Evolutionary conservation across 2,888 invertebrate genomes (phyloP), one percentile per base, ranked within the genome.

Genomic region (Xanthorhoe designata): DNA sequence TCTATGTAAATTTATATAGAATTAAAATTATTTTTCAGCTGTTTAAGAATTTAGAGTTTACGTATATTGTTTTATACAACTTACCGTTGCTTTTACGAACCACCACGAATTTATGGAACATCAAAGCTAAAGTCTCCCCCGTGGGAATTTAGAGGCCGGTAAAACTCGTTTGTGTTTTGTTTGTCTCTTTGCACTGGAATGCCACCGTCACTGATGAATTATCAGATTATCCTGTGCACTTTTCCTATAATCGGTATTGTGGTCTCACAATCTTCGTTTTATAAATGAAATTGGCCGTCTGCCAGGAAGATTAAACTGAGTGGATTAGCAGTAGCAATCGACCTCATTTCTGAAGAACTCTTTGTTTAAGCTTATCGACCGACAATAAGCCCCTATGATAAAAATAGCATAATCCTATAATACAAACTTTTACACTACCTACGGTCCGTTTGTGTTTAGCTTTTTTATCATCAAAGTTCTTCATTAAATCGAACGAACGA

Each of bases 91-190:
- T 64, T 59, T 56, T 32, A 60, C 49, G 51, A 59, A 59, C 45
- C 59, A n/a, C 53, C 51, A 63, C 53, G 65, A 59, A 64, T 68
- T 68, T 61, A 50, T 65, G 65, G 32, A 61, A 70, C 66, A 68
- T 71, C 65, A 70, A 71, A 69, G 61, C 56, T 80, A 82, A 80
- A 78, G 81, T 82, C 78, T 82, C 83, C 86, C n/a, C 80, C 89
- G 85, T 89, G 91, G 89, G 90, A 90, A 87, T 78, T 72, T 77
- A 77, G 78, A 82, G 78, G 78, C 74, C 79, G 81, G 79, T 78
- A 78, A 75, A 84, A 84, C 85, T 81, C 80, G 81, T 81, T 86
- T 83, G 80, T 82, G 85, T 84, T 83, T 85, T 83, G 80, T 80
- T 81, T 83, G 77, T 82, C 80, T 78, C 81, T 60, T 63, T 63